Evolutionary conservation across 2,888 invertebrate genomes (phyloP).

Genomic region (Barypeithes pellucidus): DNA sequence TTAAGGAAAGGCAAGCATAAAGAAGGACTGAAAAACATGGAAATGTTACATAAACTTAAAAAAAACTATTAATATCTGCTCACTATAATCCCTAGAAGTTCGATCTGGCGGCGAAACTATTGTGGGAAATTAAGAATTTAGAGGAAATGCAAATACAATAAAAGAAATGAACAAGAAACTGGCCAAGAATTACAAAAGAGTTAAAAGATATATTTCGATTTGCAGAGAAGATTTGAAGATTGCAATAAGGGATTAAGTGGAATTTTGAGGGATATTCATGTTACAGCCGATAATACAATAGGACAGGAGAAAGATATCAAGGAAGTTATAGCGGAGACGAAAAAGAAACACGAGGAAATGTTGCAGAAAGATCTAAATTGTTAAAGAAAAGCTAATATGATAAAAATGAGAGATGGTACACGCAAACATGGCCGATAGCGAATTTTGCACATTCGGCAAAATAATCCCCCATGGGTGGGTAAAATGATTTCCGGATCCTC

Average conservation of each 20-base stretch:
- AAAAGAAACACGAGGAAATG: conserved; percentile 56
- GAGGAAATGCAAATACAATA: conserved; percentile 67
- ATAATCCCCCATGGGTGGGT: too few species aligned
- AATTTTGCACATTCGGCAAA: too few species aligned
- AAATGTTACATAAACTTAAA: conserved; percentile 65
- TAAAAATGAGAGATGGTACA: background rate
- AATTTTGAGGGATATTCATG: conserved; percentile 36
- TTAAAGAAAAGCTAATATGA: conserved; percentile 24
- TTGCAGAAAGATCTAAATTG: conserved; percentile 51
- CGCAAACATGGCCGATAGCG: too few species aligned
- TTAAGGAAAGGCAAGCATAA: conserved; percentile 71
- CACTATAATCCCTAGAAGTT: conserved; percentile 68
- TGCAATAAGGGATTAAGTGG: conserved; percentile 58
- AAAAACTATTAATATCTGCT: conserved; percentile 72
- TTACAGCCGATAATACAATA: conserved; percentile 25
- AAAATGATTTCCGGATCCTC: too few species aligned
- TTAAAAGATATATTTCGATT: conserved; percentile 68
- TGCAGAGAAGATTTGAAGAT: conserved; percentile 63
- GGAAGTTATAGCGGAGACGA: conserved; percentile 56
- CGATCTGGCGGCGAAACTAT: conserved; percentile 65
- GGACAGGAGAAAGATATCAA: conserved; percentile 47
- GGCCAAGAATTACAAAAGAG: conserved; percentile 64
- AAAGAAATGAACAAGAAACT: conserved; percentile 66
- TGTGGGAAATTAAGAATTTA: conserved; percentile 68
- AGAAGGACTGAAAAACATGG: conserved; percentile 64